phyloP scores from a whole-genome alignment of 2,888 invertebrate species.

The Eretmocerus hayati region DNA sequence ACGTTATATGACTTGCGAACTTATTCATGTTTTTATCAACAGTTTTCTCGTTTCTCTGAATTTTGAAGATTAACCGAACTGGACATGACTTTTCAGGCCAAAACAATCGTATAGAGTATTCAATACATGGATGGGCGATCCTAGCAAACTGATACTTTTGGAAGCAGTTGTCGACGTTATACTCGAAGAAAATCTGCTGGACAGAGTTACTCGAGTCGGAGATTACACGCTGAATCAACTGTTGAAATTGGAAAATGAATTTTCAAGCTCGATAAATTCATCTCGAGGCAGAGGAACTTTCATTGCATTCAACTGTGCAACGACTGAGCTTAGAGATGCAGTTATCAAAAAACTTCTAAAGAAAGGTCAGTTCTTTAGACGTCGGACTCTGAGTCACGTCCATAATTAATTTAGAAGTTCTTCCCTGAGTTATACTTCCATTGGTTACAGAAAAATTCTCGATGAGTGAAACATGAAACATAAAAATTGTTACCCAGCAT shows the following conservation, averaged over 20 bases:
- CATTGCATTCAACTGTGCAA: conserved; percentile 66
- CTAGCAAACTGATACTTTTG: conserved; percentile 81
- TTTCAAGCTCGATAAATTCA: conserved; percentile 64
- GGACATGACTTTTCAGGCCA: conserved; percentile 50
- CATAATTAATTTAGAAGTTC: no score
- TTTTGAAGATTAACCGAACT: conserved; percentile 1
- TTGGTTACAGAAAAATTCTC: no score
- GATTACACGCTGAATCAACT: conserved; percentile 59
- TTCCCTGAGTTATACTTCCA: no score
- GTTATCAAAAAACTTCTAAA: conserved; percentile 60
- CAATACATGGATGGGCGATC: conserved; percentile 99
- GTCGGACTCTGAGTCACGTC: no score
- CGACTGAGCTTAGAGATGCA: conserved; percentile 62
- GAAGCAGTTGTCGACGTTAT: conserved; percentile 80
- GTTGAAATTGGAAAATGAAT: conserved; percentile 61
- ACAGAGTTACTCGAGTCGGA: conserved; percentile 66
- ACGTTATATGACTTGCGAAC: no score
- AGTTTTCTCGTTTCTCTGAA: background rate
- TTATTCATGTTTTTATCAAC: no score
- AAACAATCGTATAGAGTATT: conserved; percentile 80
- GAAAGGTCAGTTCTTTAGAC: conserved; percentile 57
- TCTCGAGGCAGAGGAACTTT: conserved; percentile 85
- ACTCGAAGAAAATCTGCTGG: conserved; percentile 68
- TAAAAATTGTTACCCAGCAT: no score
- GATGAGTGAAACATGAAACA: no score